Base-by-base conservation (phyloP, 1,140 invertebrate species). In the Cotesia glomerata region DNA sequence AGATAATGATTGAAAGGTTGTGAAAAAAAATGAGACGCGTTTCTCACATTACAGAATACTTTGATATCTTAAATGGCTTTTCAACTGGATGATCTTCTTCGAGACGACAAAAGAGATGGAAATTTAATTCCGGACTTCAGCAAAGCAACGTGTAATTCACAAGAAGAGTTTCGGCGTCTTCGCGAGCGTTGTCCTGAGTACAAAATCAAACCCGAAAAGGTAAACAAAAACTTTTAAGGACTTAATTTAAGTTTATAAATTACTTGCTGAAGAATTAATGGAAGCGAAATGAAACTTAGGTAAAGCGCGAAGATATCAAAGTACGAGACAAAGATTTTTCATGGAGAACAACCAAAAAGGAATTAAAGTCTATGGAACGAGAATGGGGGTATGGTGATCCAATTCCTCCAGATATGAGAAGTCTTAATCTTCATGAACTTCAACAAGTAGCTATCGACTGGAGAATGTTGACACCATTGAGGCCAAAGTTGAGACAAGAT, bases 371-470 rank as follows among this genome's bases (percentile, higher is more conserved):
- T 0, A 87, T 88, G 80, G 88, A 89, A 59, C 90, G 89, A 68
- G 88, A 90, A 39, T 93, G 91, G 82, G 87, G 85, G 0, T 95
- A 94, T 81, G 91, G 92, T 68, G 91, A 97, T 87, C 95, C 95
- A 0, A 88, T 95, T 66, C 95, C 95, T 3, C 86, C 89, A 0
- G 93, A 95, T 82, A 97, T 97, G 95, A 89, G 89, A 77, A 88
- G 88, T 26, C 88, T 95, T 16, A 91, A 92, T 78, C 88, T 97
- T 54, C 91, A 93, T 69, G 95, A 97, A 78, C 85, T 97, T 35
- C 93, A 93, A 74, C 88, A 91, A 13, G 94, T 97, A 2, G 91
- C 94, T n/a, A 97, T 97, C 67, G 94, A 96, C 78, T 97, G 95
- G 95, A 91, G 92, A 82, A 97, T 97, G 95, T 85, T 97, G 5